Conservation (phyloP, 2,888 invertebrate species). For the Arge pagana region DNA sequence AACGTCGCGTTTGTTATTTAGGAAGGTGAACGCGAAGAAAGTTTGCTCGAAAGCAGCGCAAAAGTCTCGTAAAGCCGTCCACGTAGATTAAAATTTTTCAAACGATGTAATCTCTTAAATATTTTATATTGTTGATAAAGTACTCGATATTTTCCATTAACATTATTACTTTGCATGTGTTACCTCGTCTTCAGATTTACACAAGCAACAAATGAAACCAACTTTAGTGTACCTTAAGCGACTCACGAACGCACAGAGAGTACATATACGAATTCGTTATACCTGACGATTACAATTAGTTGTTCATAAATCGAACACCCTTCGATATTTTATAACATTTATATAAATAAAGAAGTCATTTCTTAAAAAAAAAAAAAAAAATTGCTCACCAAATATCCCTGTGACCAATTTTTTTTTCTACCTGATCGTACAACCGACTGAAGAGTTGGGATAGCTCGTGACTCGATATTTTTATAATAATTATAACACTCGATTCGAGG, state of each 20-base stretch:
- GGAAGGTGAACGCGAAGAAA: neutral
- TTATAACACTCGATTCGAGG: no score
- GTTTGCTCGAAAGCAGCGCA: conserved; percentile 12
- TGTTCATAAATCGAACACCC: conserved; percentile 30
- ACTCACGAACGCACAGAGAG: conserved; percentile 12
- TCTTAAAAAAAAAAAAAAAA: no score
- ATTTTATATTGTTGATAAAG: conserved; percentile 7
- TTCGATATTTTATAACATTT: conserved; percentile 48
- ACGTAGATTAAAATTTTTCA: conserved; percentile 8
- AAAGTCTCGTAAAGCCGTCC: conserved; percentile 20
- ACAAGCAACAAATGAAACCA: neutral
- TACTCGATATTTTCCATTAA: conserved; percentile 14
- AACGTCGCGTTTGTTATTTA: neutral
- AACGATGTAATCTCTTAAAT: conserved; percentile 9
- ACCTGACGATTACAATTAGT: conserved; percentile 1
- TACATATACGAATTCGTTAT: conserved; percentile 3
- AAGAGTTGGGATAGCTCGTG: no score
- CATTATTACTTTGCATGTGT: conserved; percentile 2
- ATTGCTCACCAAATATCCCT: no score
- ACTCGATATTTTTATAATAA: no score
- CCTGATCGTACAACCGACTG: no score
- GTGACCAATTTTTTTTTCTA: no score
- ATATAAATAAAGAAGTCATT: conserved; percentile 48
- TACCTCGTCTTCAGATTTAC: neutral
- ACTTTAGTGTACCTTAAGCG: conserved; percentile 12